Conservation (phyloP, 2,797 vertebrate genomes). For the Falco berigora region DNA sequence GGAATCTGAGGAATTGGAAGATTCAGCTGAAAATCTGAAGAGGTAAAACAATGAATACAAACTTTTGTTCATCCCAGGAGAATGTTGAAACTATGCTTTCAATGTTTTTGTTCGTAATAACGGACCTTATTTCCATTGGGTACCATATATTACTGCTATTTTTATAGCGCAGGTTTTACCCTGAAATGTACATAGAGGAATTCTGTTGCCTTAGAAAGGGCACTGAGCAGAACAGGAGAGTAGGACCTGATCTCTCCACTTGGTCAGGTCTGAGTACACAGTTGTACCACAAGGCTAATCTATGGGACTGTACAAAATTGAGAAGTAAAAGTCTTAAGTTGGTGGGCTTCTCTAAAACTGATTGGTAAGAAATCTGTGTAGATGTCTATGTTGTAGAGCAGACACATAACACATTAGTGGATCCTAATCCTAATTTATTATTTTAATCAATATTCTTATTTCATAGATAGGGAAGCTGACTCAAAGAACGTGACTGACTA, state of each 20-base stretch:
- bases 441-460: neutral
- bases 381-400: neutral
- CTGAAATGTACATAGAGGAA: neutral
- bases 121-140: neutral
- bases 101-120: neutral
- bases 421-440: neutral
- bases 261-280: neutral
- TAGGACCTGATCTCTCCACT: neutral
- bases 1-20: slow-evolving; percentile 84
- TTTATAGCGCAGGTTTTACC: neutral
- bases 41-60: slow-evolving; percentile 76
- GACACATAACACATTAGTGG: neutral
- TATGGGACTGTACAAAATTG: neutral
- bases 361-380: neutral
- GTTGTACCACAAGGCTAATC: neutral
- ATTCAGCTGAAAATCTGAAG: slow-evolving; percentile 75
- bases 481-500: neutral
- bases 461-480: neutral
- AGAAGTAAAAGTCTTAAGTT: neutral
- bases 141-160: neutral
- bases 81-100: neutral
- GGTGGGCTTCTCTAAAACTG: neutral
- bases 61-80: neutral
- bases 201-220: neutral
- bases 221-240: neutral